Evolutionary conservation across 2,888 invertebrate genomes (phyloP), one percentile per base, ranked within the genome.

Genomic region (Phengaris arion): DNA sequence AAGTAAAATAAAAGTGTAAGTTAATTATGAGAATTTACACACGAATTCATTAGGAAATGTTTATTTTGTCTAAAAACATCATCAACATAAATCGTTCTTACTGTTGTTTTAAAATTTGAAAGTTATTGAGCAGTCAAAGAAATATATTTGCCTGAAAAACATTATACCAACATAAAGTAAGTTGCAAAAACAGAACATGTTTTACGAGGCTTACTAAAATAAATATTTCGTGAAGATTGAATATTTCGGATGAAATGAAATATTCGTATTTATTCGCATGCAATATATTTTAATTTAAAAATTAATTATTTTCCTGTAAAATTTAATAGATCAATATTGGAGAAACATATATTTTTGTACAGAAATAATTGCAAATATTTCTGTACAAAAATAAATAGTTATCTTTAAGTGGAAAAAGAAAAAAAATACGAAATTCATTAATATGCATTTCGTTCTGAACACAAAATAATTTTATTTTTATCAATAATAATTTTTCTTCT

Each of bases 221-320:
- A 57, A 57, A 64, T 64, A 64, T 64, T 64, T 10, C 22, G 35
- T 15, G 59, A 35, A 64, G 22, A 64, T 64, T 64, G 59, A 64
- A 59, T 54, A 54, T 54, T 54, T 59, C 59, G 9, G 59, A 22
- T 64, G 22, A 3, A 22, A 22, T 59, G 5, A 59, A 59, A 35
- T 35, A 35, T 35, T 35, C 4, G 35, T 59, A 59, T 35, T 59
- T 59, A 59, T 59, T 59, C 22, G 15, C 10, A 3, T 59, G 59
- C 35, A 35, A 64, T 64, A 64, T 64, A 64, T 64, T 64, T 64
- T 12, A 35, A 64, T 22, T 22, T 64, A 64, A 64, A 64, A 10
- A 64, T 12, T 64, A 22, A 64, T 10, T 64, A 64, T 64, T 64
- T 64, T 64, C 59, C 12, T 64, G 22, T 64, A 10, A 64, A 57